Percentiles rank a stretch among this genome's conserved stretches.
Evolutionary conservation across 30 jellyfish, hydroid and myxozoan species (phyloP).

Genomic region (Kudoa iwatai): DNA sequence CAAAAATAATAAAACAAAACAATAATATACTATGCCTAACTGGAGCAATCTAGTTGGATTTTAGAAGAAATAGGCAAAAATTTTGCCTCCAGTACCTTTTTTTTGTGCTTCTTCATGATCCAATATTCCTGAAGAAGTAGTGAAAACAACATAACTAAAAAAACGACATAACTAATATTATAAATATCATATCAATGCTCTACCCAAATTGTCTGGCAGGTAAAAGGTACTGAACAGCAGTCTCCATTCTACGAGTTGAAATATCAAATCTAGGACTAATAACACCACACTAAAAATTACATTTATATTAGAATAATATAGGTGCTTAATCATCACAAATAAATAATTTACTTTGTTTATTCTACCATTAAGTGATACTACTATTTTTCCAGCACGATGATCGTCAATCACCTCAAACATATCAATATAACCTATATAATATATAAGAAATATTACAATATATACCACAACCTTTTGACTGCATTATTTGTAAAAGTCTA

Average conservation of each 20-base stretch:
- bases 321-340: too few species aligned
- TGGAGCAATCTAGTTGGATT: too few species aligned
- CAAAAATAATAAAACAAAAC: too few species aligned
- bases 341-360: conserved; percentile 59
- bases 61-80: conserved; percentile 70
- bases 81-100: conserved; percentile 92
- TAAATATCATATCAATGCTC: too few species aligned
- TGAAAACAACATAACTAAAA: too few species aligned
- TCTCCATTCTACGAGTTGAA: conserved; percentile 51
- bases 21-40: too few species aligned
- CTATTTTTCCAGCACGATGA: conserved; percentile 89
- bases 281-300: conserved; percentile 60
- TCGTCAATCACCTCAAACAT: conserved; percentile 88
- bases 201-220: conserved; percentile 99
- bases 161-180: too few species aligned
- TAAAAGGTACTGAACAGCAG: conserved; percentile 81
- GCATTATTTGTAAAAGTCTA: conserved; percentile 52
- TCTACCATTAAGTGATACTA: conserved; percentile 70
- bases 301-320: too few species aligned
- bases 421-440: conserved; percentile 95
- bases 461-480: conserved; percentile 95
- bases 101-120: conserved; percentile 98
- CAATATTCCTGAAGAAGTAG: conserved; percentile 91
- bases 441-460: too few species aligned
- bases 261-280: conserved; percentile 96